Percentiles rank a stretch among this genome's conserved stretches.
phyloP scores from a whole-genome alignment of 2,113 vertebrate genomes.

The Monarcha castaneiventris region DNA sequence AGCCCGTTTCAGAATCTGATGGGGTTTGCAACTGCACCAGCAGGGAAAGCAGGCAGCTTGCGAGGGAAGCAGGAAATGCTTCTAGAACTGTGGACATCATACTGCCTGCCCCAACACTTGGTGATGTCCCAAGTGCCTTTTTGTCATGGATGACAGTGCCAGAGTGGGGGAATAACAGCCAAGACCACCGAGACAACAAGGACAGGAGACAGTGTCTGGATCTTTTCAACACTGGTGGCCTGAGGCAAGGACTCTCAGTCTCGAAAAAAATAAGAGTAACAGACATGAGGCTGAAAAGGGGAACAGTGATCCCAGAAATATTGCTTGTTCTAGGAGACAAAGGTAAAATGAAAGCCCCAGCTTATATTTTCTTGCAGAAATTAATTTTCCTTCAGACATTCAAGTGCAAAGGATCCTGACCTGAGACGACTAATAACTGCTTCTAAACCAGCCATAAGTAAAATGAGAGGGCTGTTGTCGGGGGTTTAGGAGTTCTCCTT shows the following conservation, averaged over 20 bases:
- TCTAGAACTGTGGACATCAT: not conserved
- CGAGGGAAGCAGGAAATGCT: not conserved
- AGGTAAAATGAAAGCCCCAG: not conserved
- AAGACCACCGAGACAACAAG: not conserved
- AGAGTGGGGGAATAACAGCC: not conserved
- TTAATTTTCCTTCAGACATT: not conserved
- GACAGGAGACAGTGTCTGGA: not conserved
- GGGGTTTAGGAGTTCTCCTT: not conserved
- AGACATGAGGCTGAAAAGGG: not conserved
- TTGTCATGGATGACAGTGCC: not conserved
- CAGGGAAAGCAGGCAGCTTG: not conserved
- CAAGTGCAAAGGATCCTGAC: not conserved
- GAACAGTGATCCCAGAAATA: not conserved
- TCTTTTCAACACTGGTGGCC: not conserved
- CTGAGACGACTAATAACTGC: not conserved
- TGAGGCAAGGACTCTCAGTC: not conserved
- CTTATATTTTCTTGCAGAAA: not conserved
- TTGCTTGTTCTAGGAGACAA: not conserved
- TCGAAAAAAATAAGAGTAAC: not conserved
- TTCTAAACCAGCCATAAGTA: not conserved
- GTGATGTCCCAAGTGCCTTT: not conserved
- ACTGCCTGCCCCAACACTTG: not conserved
- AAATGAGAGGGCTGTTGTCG: not conserved
- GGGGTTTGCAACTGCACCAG: not conserved
- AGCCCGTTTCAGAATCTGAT: not conserved